Conservation (phyloP, 1,140 invertebrate genomes). For the Mizuhopecten yessoensis region DNA sequence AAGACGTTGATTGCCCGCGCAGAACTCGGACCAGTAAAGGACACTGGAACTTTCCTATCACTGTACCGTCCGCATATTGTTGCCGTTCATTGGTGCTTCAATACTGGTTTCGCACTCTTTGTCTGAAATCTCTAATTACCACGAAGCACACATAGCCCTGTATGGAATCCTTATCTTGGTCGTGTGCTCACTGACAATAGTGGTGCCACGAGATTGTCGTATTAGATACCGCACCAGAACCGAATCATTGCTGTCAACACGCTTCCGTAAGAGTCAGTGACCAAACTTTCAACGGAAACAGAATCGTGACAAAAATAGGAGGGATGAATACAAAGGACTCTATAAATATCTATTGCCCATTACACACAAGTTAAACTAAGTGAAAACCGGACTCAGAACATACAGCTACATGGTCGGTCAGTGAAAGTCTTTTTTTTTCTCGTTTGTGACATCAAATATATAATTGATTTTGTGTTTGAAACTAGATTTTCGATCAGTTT, state of each 20-base stretch:
- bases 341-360: neutral
- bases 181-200: neutral
- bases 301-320: neutral
- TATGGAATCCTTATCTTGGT: neutral
- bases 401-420: neutral
- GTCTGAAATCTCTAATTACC: constrained; percentile 17
- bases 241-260: neutral
- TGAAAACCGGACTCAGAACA: neutral
- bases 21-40: neutral
- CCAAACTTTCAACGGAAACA: neutral
- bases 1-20: neutral
- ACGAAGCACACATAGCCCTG: neutral
- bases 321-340: neutral
- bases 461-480: neutral
- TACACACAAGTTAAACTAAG: neutral
- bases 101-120: neutral
- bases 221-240: neutral
- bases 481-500: neutral
- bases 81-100: neutral
- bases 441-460: neutral
- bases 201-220: no score
- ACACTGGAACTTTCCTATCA: neutral
- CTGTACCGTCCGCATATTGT: neutral
- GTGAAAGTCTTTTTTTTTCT: neutral
- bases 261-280: neutral